A percentile compares a stretch with the other conserved stretches of the same genome.
These are phyloP conservation scores for Dendrocopos noguchii DNA, from an alignment of 2,113 vertebrate species.

Conservation along the genomic window DNA sequence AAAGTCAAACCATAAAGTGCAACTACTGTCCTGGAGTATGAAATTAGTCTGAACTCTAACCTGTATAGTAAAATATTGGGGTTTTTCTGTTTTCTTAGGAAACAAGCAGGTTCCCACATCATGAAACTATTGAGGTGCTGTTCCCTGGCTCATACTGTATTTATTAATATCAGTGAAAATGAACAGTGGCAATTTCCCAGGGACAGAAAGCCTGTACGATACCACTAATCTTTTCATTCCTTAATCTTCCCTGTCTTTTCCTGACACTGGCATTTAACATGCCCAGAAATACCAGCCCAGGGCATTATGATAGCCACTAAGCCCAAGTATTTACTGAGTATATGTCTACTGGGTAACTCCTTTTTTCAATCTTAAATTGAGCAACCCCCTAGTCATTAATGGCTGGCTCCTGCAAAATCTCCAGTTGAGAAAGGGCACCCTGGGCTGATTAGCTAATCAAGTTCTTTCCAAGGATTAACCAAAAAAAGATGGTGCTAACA, in stretches of 20 bases:
- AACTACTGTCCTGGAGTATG: neutral
- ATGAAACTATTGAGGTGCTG: neutral
- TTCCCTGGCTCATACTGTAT: neutral
- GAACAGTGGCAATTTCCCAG: neutral
- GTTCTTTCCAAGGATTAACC: neutral
- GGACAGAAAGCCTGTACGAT: neutral
- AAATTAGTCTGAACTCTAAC: neutral
- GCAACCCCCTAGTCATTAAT: neutral
- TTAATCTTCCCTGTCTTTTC: slow-evolving; percentile 4
- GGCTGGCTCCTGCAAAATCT: neutral
- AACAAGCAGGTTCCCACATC: neutral
- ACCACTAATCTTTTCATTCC: neutral
- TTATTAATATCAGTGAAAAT: slow-evolving; percentile 9
- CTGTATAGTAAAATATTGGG: neutral
- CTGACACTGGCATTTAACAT: neutral
- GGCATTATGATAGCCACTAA: neutral
- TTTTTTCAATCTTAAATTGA: neutral
- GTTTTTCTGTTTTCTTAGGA: neutral
- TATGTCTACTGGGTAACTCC: neutral
- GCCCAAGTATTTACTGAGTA: neutral
- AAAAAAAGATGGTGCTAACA: neutral
- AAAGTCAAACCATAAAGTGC: neutral
- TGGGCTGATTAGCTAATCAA: neutral
- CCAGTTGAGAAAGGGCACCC: neutral
- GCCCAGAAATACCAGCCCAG: neutral